Evolutionary conservation across 2,797 vertebrate genomes (phyloP).

Genomic region (Bufotes viridis): DNA sequence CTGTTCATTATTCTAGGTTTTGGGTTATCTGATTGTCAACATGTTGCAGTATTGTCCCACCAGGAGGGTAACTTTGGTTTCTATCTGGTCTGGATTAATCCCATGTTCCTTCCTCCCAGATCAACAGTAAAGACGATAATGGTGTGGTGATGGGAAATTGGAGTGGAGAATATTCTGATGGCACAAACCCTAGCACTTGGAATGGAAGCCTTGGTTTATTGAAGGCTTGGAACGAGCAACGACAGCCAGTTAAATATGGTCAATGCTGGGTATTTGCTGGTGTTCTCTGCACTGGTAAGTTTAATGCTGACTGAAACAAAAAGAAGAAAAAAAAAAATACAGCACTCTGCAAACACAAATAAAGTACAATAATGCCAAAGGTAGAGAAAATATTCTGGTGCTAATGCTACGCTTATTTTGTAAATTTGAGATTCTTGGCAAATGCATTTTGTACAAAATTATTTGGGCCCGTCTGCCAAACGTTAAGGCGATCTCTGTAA

Average conservation of each 20-base stretch:
- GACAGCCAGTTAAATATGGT: constrained; percentile 76
- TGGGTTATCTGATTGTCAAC: neutral
- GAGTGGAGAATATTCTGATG: constrained; percentile 73
- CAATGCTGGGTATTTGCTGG: constrained; percentile 86
- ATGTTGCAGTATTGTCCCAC: neutral
- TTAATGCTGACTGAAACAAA: neutral
- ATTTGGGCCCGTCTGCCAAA: too few relatives aligned
- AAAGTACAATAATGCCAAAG: too few relatives aligned
- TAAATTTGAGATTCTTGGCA: too few relatives aligned
- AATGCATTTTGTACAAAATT: too few relatives aligned
- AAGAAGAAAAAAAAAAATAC: neutral
- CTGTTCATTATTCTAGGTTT: neutral
- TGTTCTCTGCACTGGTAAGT: constrained; percentile 80
- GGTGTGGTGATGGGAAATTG: constrained; percentile 78
- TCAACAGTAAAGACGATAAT: constrained; percentile 78
- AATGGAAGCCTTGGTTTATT: constrained; percentile 79
- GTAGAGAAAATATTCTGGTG: too few relatives aligned
- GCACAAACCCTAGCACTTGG: constrained; percentile 75
- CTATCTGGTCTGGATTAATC: neutral
- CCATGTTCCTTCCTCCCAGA: constrained; percentile 65
- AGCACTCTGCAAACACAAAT: too few relatives aligned
- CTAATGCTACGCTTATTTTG: too few relatives aligned
- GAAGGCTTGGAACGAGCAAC: constrained; percentile 74
- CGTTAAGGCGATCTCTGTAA: too few relatives aligned
- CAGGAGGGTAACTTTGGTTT: neutral